A percentile compares a stretch with the other conserved stretches of the same genome.
phyloP scores from a whole-genome alignment of 2,797 vertebrate species.

The Oreonectes daqikongensis region DNA sequence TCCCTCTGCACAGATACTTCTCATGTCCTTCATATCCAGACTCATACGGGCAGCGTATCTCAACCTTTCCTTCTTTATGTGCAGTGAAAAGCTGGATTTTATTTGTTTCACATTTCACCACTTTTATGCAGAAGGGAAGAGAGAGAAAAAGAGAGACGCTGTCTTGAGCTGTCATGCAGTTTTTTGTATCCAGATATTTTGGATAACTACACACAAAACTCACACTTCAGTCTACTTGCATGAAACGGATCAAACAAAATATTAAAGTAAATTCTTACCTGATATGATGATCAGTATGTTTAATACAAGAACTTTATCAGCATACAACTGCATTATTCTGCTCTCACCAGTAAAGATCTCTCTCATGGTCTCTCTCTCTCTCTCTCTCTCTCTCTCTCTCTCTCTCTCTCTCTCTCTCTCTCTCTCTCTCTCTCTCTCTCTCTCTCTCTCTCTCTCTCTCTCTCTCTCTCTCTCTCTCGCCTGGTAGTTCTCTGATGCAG shows the following conservation, averaged over 20 bases:
- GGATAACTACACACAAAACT: not conserved
- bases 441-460: no score
- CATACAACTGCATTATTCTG: not conserved
- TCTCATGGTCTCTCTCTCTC: no score
- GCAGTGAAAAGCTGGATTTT: slow-evolving; percentile 38
- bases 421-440: no score
- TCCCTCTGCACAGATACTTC: slow-evolving; percentile 65
- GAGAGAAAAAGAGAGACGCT: not conserved
- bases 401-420: no score
- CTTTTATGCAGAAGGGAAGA: not conserved
- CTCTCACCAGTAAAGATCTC: no score
- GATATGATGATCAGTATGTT: slow-evolving; percentile 1
- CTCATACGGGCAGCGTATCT: slow-evolving; percentile 45
- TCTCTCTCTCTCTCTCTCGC: no score
- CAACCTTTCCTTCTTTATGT: slow-evolving; percentile 36
- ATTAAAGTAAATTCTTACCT: slow-evolving; percentile 24
- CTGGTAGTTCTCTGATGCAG: no score
- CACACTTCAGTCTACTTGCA: not conserved
- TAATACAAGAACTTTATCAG: not conserved
- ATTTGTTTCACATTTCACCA: not conserved
- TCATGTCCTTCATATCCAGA: slow-evolving; percentile 10
- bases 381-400: not conserved
- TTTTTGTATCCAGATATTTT: not conserved
- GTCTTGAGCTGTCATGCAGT: no score
- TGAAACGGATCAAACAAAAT: not conserved